These are phyloP conservation scores for Trissolcus basalis DNA, from an alignment of 1,140 invertebrate genomes.

Conservation along the genomic window DNA sequence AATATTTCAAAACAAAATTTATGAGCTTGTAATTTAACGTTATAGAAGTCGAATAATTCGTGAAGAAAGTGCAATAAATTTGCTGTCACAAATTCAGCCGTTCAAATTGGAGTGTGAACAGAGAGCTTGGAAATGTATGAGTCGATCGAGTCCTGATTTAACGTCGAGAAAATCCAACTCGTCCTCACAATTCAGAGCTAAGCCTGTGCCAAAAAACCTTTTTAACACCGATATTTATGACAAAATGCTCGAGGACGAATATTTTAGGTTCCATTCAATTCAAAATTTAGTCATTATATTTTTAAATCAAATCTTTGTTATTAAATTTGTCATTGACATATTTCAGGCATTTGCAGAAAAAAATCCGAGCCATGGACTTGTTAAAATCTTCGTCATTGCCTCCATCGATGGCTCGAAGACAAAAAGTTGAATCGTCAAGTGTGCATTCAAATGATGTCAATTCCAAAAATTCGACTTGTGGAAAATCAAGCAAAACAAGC, in stretches of 20 bases:
- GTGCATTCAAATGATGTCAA: conserved; percentile 67
- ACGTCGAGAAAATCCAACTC: conserved; percentile 61
- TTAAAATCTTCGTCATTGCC: conserved; percentile 81
- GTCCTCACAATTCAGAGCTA: conserved; percentile 78
- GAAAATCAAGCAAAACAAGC: conserved; percentile 40
- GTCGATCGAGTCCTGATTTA: conserved; percentile 78
- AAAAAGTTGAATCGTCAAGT: conserved; percentile 74
- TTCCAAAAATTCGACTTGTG: conserved; percentile 69
- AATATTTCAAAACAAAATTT: not conserved
- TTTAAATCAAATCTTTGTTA: too few relatives aligned
- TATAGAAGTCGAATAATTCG: conserved; percentile 71
- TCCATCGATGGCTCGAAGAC: conserved; percentile 82
- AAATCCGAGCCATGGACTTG: conserved; percentile 82
- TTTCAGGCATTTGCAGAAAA: conserved; percentile 79
- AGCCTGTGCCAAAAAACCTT: conserved; percentile 82
- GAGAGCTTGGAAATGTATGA: conserved; percentile 70
- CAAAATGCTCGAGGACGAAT: conserved; percentile 83
- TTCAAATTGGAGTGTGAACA: conserved; percentile 76
- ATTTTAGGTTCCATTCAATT: conserved; percentile 77
- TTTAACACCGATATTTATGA: conserved; percentile 83
- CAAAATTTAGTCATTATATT: too few relatives aligned
- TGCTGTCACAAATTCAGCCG: conserved; percentile 78
- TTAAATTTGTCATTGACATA: not conserved
- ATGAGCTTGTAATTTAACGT: too few relatives aligned
- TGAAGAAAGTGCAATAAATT: conserved; percentile 70